Evolutionary conservation across 2,888 invertebrate genomes (phyloP).

Genomic region (Priocnemis perturbator): DNA sequence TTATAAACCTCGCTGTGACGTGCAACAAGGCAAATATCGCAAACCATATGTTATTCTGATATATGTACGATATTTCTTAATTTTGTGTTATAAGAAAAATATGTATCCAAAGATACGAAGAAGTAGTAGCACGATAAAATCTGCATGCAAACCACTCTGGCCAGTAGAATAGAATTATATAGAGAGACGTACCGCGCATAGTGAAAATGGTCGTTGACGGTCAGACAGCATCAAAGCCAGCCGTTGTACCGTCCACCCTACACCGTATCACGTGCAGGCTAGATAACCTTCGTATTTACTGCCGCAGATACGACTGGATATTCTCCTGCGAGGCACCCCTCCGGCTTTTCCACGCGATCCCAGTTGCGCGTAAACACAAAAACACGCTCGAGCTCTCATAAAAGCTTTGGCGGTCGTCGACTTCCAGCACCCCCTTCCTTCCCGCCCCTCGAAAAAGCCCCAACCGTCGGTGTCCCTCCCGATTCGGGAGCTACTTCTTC

Average conservation of each 20-base stretch:
- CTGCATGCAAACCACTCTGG: too few species aligned
- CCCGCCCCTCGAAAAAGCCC: conserved; percentile 24
- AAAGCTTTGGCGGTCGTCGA: conserved; percentile 42
- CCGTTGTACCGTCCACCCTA: not conserved
- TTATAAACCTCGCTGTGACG: too few species aligned
- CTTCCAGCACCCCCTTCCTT: too few species aligned
- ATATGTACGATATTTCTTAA: too few species aligned
- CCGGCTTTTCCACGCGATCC: conserved; percentile 23
- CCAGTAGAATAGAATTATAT: too few species aligned
- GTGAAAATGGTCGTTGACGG: not conserved
- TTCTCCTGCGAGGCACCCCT: conserved; percentile 27
- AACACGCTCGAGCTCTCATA: conserved; percentile 41
- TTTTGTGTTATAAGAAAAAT: too few species aligned
- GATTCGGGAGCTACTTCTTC: conserved; percentile 22
- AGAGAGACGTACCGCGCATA: too few species aligned
- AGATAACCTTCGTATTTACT: conserved; percentile 65
- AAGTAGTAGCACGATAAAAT: too few species aligned
- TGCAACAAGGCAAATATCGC: too few species aligned
- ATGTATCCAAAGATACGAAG: too few species aligned
- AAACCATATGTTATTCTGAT: too few species aligned
- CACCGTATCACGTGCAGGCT: not conserved
- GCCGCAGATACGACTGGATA: conserved; percentile 54
- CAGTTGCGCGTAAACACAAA: conserved; percentile 53
- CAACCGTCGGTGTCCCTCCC: conserved; percentile 15
- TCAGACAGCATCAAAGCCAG: not conserved